A percentile compares a stretch with the other conserved stretches of the same genome.
phyloP scores from a whole-genome alignment of 2,113 vertebrate species.

The Forbesichthys papilliferus region DNA sequence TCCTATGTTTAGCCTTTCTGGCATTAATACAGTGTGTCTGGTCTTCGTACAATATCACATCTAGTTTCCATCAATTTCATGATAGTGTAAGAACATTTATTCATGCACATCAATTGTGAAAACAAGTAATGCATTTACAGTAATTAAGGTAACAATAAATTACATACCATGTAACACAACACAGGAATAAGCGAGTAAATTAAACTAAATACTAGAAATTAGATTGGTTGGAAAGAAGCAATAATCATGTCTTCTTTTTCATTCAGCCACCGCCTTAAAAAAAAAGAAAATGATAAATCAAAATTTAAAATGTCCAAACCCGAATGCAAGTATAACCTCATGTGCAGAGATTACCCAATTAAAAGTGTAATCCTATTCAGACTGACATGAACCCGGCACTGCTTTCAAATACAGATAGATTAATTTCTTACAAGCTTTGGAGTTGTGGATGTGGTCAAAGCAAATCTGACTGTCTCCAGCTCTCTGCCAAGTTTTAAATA shows the following conservation, averaged over 20 bases:
- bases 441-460: slow-evolving; percentile 28
- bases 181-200: too few species aligned
- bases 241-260: neutral
- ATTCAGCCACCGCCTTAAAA: neutral
- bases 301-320: neutral
- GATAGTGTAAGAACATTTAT: neutral
- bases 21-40: neutral
- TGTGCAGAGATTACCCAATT: slow-evolving; percentile 16
- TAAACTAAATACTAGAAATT: too few species aligned
- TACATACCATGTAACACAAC: too few species aligned
- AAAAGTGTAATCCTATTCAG: slow-evolving; percentile 17
- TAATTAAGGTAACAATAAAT: too few species aligned
- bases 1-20: slow-evolving; percentile 1
- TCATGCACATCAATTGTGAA: neutral
- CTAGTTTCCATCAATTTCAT: neutral
- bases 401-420: slow-evolving; percentile 36
- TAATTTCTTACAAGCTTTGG: slow-evolving; percentile 41
- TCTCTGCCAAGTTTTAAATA: slow-evolving; percentile 38
- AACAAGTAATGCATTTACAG: neutral
- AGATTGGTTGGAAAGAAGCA: neutral
- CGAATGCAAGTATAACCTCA: neutral
- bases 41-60: neutral
- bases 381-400: slow-evolving; percentile 6
- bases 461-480: slow-evolving; percentile 31
- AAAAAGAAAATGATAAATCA: neutral